Conservation (phyloP, 2,113 vertebrate species). For the Epinephelus cyanopodus region DNA sequence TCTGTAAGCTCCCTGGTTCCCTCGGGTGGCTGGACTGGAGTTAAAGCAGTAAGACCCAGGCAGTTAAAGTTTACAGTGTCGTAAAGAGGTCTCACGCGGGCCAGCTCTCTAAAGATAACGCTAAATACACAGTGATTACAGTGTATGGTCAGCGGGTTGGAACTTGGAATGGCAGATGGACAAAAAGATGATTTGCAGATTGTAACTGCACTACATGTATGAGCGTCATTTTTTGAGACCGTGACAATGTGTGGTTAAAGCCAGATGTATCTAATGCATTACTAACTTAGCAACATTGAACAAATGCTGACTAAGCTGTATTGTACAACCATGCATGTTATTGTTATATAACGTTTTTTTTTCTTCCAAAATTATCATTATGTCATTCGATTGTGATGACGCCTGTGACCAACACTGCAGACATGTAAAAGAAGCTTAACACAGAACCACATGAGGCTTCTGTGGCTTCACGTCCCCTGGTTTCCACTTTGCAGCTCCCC, state of each 20-base stretch:
- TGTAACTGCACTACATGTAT: conserved; percentile 26
- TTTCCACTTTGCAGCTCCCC: conserved; percentile 58
- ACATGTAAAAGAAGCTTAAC: conserved; percentile 39
- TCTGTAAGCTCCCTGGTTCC: conserved; percentile 71
- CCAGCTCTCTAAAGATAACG: conserved; percentile 81
- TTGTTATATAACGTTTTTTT: neutral
- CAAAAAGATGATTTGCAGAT: conserved; percentile 58
- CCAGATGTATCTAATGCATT: conserved; percentile 1
- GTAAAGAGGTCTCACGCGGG: conserved; percentile 77
- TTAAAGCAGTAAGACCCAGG: conserved; percentile 75
- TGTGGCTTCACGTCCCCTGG: conserved; percentile 42
- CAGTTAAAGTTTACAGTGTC: conserved; percentile 84
- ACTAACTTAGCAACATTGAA: conserved; percentile 20
- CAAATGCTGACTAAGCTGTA: conserved; percentile 33
- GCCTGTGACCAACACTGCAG: conserved; percentile 28
- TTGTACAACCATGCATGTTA: conserved; percentile 31
- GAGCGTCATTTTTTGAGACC: conserved; percentile 6
- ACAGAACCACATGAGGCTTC: conserved; percentile 35
- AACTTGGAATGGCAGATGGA: conserved; percentile 53
- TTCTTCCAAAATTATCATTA: conserved; percentile 33
- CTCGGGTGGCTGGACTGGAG: conserved; percentile 73
- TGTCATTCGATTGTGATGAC: conserved; percentile 22
- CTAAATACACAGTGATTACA: conserved; percentile 83
- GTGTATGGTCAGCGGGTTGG: conserved; percentile 71
- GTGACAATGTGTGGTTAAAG: conserved; percentile 12